Base-by-base conservation (phyloP, 1,140 invertebrate genomes). In the Hypsibius dujardini region DNA sequence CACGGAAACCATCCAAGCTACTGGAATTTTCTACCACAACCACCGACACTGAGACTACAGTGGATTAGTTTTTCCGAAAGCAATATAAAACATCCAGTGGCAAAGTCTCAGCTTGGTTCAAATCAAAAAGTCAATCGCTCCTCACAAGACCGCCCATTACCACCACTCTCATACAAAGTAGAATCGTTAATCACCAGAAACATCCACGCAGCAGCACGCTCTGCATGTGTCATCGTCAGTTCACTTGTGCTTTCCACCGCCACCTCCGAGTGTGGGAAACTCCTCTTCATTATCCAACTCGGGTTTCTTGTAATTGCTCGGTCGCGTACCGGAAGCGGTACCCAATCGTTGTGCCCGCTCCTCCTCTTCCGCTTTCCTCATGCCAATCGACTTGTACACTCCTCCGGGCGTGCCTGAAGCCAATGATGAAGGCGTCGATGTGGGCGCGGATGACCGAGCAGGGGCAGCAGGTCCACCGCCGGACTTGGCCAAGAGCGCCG, bases 231-330 rank as follows among this genome's bases (percentile, higher is more conserved):
- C 28, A 28, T 28, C 28, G 28, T 28, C 28, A 28, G 28, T 56
- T 56, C 50, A 56, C n/a, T 56, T 56, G 12, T 45, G 12, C 62
- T 67, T 67, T 45, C 12, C 3, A 42, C 12, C 62, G 45, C 12
- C 12, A 67, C 62, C 62, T 15, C 62, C 62, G 3, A 67, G 42
- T 7, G 12, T 67, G 3, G 62, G 62, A 67, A 67, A 67, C 62
- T 67, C 12, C 45, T 67, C 12, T 67, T 67, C 42, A 67, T 67
- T 67, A 42, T 67, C 62, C 62, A 67, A 45, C 42, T 67, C 12
- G 12, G 62, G 62, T 42, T 12, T 3, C 45, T 67, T 67, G 62
- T 56, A 56, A 28, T 28, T 28, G 50, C 7, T 12, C 50, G 7
- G 50, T 56, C 50, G 7, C 7, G 50, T 7, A 7, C 7, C 50